A percentile compares a stretch with the other conserved stretches of the same genome.
These are phyloP conservation scores for Diplazon laetatorius DNA, from an alignment of 2,888 invertebrate genomes.

Conservation along the genomic window DNA sequence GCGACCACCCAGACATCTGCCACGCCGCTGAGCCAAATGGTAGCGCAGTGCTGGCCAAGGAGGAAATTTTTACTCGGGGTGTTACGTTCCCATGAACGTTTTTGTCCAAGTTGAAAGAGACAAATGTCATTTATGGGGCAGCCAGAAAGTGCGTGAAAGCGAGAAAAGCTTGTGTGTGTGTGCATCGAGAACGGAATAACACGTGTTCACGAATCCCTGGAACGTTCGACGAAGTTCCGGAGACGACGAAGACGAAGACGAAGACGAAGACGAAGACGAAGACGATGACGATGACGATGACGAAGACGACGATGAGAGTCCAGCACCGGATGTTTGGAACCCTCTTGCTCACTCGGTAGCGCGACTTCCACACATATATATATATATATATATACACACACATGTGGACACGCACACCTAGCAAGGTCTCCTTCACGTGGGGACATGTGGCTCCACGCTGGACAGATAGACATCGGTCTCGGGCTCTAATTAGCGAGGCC, in stretches of 20 bases:
- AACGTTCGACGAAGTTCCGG: slow-evolving; percentile 69
- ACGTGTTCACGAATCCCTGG: slow-evolving; percentile 71
- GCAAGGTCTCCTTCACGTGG: slow-evolving; percentile 54
- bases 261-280: slow-evolving; percentile 56
- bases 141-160: slow-evolving; percentile 62
- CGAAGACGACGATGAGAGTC: slow-evolving; percentile 14
- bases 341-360: slow-evolving; percentile 63
- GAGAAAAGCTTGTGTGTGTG: slow-evolving; percentile 62
- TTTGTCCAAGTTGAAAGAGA: slow-evolving; percentile 64
- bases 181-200: slow-evolving; percentile 65
- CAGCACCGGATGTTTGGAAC: slow-evolving; percentile 77
- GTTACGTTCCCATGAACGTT: slow-evolving; percentile 57
- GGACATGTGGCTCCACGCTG: slow-evolving; percentile 76
- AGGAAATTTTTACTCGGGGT: too few relatives aligned
- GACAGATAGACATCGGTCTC: slow-evolving; percentile 79
- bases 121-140: slow-evolving; percentile 66
- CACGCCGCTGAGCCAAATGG: too few relatives aligned
- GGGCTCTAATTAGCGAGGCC: slow-evolving; percentile 78
- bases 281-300: neutral
- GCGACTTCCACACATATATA: slow-evolving; percentile 32
- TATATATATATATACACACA: too few relatives aligned
- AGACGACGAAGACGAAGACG: slow-evolving; percentile 37
- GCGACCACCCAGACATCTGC: too few relatives aligned
- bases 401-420: neutral
- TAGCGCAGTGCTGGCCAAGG: too few relatives aligned